phyloP scores from a whole-genome alignment of 2,888 invertebrate species.

The Piscicola geometra region DNA sequence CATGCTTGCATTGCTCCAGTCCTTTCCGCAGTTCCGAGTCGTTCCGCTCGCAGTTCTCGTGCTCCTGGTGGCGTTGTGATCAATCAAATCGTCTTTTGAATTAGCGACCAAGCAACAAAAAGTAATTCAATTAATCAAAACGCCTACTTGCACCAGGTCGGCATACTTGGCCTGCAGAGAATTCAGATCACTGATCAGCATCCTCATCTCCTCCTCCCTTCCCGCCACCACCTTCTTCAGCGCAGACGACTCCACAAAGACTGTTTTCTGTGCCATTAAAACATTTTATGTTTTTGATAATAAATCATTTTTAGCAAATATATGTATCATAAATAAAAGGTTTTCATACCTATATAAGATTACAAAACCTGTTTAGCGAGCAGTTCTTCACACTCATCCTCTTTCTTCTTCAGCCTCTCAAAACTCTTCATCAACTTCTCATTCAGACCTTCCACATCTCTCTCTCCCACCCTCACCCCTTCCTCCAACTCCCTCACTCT shows the following conservation, averaged over 20 bases:
- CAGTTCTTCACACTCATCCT: constrained; percentile 45
- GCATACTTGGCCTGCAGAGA: constrained; percentile 15
- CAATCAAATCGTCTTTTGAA: no score
- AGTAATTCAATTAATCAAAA: background rate
- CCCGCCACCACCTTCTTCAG: constrained; percentile 19
- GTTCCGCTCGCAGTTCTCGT: constrained; percentile 1
- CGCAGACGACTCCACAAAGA: background rate
- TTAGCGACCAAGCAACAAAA: no score
- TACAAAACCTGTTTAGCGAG: background rate
- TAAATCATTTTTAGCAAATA: no score
- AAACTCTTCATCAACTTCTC: constrained; percentile 48
- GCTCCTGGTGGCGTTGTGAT: no score
- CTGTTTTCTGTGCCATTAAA: background rate
- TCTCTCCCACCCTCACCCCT: constrained; percentile 34
- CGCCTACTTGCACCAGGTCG: background rate
- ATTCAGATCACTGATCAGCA: constrained; percentile 21
- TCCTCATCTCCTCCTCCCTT: constrained; percentile 20
- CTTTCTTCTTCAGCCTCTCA: constrained; percentile 42
- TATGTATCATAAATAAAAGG: no score
- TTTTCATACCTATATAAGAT: no score
- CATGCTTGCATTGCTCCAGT: constrained; percentile 2
- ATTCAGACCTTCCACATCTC: constrained; percentile 35
- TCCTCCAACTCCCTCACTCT: constrained; percentile 26
- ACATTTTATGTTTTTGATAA: no score
- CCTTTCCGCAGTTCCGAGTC: constrained; percentile 3